phyloP scores from a whole-genome alignment of 2,888 invertebrate species.

The Platycnemis pennipes region DNA sequence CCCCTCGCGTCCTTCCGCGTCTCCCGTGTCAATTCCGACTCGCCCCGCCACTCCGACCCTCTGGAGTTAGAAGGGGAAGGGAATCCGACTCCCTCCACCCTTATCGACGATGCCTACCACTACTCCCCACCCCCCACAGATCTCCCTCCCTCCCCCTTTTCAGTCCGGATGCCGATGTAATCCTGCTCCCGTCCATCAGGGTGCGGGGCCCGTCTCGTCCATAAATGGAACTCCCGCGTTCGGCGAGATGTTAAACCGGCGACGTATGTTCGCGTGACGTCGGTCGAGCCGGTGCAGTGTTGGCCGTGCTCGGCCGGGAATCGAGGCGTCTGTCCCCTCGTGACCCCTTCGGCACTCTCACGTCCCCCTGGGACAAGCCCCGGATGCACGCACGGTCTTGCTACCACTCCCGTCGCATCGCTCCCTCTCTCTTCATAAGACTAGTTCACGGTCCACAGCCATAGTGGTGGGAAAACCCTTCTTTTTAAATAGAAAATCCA shows the following conservation, averaged over 20 bases:
- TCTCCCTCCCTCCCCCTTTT: not conserved
- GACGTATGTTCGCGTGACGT: slow-evolving; percentile 30
- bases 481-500: no score
- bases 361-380: no score
- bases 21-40: not conserved
- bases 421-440: no score
- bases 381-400: no score
- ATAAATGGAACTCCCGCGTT: slow-evolving; percentile 65
- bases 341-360: not conserved
- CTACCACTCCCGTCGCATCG: not conserved
- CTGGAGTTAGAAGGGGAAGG: not conserved
- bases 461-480: no score
- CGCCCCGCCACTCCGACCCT: not conserved
- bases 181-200: slow-evolving; percentile 55
- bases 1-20: not conserved
- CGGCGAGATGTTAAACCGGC: slow-evolving; percentile 25
- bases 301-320: not conserved
- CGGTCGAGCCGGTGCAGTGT: not conserved
- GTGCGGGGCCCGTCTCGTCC: not conserved
- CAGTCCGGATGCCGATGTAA: slow-evolving; percentile 37
- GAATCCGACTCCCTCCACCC: not conserved
- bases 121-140: not conserved
- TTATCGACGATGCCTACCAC: not conserved
- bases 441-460: no score
- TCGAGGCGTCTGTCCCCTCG: not conserved